A percentile compares a stretch with the other conserved stretches of the same genome.
These are phyloP conservation scores for Epicauta chinensis DNA, from an alignment of 1,140 invertebrate species.

Conservation along the genomic window DNA sequence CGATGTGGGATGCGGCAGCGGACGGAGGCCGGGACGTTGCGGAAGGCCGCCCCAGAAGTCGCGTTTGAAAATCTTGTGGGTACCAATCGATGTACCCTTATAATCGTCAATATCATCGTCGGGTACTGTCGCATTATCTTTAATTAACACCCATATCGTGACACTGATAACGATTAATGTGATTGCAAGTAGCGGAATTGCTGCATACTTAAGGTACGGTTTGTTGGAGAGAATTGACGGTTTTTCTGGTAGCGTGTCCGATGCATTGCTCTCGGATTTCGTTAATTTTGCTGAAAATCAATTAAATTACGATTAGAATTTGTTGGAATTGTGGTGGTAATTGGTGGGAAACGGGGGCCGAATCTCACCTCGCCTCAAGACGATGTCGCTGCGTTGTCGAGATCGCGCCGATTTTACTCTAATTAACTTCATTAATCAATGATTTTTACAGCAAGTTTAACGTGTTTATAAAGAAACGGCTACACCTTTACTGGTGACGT, in stretches of 20 bases:
- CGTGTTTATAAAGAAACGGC: neutral
- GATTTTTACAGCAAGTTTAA: neutral
- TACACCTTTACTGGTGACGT: too few relatives aligned
- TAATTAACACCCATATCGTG: neutral
- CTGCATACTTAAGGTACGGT: neutral
- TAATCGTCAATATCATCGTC: neutral
- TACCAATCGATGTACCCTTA: neutral
- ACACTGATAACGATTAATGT: neutral
- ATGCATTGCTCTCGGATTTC: conserved; percentile 7
- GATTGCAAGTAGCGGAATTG: neutral
- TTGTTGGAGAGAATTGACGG: neutral
- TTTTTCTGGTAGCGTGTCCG: conserved; percentile 3
- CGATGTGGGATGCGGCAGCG: conserved; percentile 35
- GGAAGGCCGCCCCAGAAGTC: conserved; percentile 24
- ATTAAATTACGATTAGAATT: neutral
- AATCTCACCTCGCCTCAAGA: neutral
- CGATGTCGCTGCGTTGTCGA: conserved; percentile 1
- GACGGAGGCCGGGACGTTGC: neutral
- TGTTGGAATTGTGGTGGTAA: neutral
- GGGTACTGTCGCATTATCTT: neutral
- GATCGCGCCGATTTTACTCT: conserved; percentile 7
- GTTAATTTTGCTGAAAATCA: conserved; percentile 8
- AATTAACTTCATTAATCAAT: conserved; percentile 7
- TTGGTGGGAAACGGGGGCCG: neutral
- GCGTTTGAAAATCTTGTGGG: neutral